Evolutionary conservation across 2,888 invertebrate genomes (phyloP), one percentile per base, ranked within the genome.

Genomic region (Tortricodes alternella): DNA sequence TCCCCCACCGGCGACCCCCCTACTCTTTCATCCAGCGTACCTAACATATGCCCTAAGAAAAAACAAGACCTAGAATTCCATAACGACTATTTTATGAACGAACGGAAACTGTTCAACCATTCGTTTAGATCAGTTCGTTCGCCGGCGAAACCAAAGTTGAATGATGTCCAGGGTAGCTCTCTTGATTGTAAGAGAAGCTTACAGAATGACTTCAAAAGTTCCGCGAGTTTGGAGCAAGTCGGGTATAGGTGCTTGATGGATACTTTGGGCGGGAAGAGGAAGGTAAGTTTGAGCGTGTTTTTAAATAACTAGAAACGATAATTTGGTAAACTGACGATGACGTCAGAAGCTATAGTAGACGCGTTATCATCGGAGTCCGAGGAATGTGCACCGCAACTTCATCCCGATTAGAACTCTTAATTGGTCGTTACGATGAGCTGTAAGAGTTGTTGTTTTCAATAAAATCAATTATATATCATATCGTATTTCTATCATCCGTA

Each of bases 1-100:
- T 95, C 96, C 86, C 93, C 93, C 0, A 92, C 92, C 58, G 86
- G 82, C 29, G 92, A 85, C 60, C 73, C 68, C 0, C 85, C 83
- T 0, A 64, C 72, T 0, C 67, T 85, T n/a, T 83, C 86, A 0
- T 76, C 84, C 0, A 84, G 83, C 62, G 83, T 82, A 0, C 83
- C 85, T 0, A 81, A 83, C 61, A 76, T 85, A 5, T 76, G 66
- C 29, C 68, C 74, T 3, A 76, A 86, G 39, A 62, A 62, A 70
- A 21, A 60, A 63, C 41, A 62, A 0, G 84, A 84, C 53, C 62
- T 90, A 0, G 78, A 83, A 6, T 89, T 89, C 62, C 78, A 86
- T 52, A 79, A 83, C 48, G 83, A 90, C 59, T 87, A 89, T 58
- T 89, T 89, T 48, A 83, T 85, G 6, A 68, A 70, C 2, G 80